Conservation (phyloP, 2,797 vertebrate species). For the Cossypha dichroa region DNA sequence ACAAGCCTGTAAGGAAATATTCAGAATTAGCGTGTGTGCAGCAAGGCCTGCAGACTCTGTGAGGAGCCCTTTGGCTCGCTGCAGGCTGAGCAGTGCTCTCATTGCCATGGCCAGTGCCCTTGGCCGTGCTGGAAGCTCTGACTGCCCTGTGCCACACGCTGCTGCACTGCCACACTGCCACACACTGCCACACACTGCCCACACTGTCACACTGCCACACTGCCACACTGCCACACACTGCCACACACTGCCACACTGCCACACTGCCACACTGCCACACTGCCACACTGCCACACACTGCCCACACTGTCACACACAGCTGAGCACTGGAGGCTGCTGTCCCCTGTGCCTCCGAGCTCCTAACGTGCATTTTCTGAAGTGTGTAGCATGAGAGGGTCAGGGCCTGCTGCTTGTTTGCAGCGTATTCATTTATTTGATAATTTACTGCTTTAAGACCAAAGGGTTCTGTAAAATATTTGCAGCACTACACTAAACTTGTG, state of each 20-base stretch:
- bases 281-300: too few species aligned
- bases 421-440: accelerated
- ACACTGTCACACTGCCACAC: too few species aligned
- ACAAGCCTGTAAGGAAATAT: too few species aligned
- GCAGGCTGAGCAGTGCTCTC: neutral
- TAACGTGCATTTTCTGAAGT: neutral
- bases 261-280: too few species aligned
- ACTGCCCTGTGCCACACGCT: neutral
- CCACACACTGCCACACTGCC: too few species aligned
- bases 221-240: too few species aligned
- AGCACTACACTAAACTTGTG: neutral
- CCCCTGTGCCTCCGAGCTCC: accelerated
- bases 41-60: neutral
- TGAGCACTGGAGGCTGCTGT: neutral
- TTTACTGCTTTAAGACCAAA: neutral
- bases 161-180: too few species aligned
- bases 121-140: accelerated
- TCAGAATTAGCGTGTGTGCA: neutral
- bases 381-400: neutral
- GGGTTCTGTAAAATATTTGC: neutral
- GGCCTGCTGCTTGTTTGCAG: neutral
- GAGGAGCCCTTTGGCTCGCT: neutral
- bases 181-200: too few species aligned
- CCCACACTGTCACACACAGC: too few species aligned
- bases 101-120: accelerated